Conservation (phyloP, 2,113 vertebrate species). For the Forbesichthys agassizii region DNA sequence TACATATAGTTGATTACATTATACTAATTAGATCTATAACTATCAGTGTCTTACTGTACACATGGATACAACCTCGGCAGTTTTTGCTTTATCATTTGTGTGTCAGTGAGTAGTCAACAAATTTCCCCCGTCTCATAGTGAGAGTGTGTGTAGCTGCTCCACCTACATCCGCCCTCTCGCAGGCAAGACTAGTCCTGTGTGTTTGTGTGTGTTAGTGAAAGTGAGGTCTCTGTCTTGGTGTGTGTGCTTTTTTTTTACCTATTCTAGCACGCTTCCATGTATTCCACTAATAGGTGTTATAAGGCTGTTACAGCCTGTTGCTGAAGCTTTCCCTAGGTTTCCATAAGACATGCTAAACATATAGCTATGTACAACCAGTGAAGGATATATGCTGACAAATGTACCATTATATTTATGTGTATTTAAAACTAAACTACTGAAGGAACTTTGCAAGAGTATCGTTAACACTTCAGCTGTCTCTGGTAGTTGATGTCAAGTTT, state of each 20-base stretch:
- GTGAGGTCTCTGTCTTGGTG: conserved; percentile 43
- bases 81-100: conserved; percentile 8
- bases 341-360: too few species aligned
- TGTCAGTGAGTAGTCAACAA: conserved; percentile 30
- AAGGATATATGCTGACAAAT: too few species aligned
- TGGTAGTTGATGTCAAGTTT: too few species aligned
- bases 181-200: neutral
- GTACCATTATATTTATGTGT: too few species aligned
- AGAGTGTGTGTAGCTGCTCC: conserved; percentile 29
- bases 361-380: too few species aligned
- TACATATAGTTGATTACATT: too few species aligned
- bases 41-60: neutral
- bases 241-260: neutral
- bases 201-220: conserved; percentile 37
- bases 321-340: too few species aligned
- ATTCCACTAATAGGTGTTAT: neutral
- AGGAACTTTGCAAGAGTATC: too few species aligned
- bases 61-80: neutral
- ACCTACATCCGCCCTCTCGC: conserved; percentile 26
- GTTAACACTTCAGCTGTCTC: too few species aligned
- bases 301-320: neutral
- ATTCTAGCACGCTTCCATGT: neutral
- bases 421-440: too few species aligned
- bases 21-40: neutral
- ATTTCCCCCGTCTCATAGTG: conserved; percentile 58